A percentile compares a stretch with the other conserved stretches of the same genome.
phyloP scores from a whole-genome alignment of 2,113 vertebrate species.

The Romanogobio albipinnatus region DNA sequence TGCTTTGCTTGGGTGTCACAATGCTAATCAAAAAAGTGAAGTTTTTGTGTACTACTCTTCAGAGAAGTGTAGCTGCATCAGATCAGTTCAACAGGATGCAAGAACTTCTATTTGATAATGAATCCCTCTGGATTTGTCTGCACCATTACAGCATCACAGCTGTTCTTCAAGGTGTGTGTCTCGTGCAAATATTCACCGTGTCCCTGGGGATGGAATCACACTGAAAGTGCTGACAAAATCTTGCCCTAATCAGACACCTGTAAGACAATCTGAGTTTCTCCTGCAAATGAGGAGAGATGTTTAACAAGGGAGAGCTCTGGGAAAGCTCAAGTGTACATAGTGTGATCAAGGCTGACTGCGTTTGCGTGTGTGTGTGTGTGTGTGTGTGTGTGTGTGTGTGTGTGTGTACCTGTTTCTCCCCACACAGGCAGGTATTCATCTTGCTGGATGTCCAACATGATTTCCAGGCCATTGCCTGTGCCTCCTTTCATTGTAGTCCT shows the following conservation, averaged over 20 bases:
- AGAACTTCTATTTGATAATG: slow-evolving; percentile 22
- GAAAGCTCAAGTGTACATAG: slow-evolving; percentile 29
- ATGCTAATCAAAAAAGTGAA: slow-evolving; percentile 17
- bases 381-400: slow-evolving; percentile 47
- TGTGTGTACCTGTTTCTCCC: slow-evolving; percentile 77
- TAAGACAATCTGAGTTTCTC: slow-evolving; percentile 15
- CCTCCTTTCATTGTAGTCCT: slow-evolving; percentile 97
- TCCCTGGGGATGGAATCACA: neutral
- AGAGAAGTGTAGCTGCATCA: neutral
- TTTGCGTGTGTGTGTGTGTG: neutral
- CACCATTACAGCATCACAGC: slow-evolving; percentile 22
- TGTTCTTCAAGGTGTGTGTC: slow-evolving; percentile 23
- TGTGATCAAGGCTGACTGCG: neutral
- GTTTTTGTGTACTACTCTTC: neutral
- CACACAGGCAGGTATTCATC: slow-evolving; percentile 85
- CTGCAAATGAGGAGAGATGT: slow-evolving; percentile 11
- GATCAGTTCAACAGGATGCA: slow-evolving; percentile 10
- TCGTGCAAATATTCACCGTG: slow-evolving; percentile 29
- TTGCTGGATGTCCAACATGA: slow-evolving; percentile 99
- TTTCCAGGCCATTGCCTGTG: slow-evolving; percentile 96
- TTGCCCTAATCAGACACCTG: slow-evolving; percentile 37
- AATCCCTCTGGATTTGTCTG: slow-evolving; percentile 31
- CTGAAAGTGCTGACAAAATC: slow-evolving; percentile 18
- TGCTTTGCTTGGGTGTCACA: slow-evolving; percentile 7
- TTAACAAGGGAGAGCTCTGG: neutral